A percentile compares a stretch with the other conserved stretches of the same genome.
Evolutionary conservation across 1,140 invertebrate genomes (phyloP).

Genomic region (Plutomurus gul): DNA sequence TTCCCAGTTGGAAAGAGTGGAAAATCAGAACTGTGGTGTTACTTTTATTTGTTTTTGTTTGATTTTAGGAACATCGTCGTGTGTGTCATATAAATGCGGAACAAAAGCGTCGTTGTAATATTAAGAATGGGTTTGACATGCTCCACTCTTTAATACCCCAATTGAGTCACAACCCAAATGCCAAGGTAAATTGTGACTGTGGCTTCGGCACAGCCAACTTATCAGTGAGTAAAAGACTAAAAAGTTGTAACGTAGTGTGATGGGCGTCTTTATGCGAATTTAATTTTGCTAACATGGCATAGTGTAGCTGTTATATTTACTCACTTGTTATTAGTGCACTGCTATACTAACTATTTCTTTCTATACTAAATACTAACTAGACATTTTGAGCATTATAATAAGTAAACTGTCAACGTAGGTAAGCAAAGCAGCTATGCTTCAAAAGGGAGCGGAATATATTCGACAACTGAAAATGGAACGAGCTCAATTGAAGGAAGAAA

Average conservation of each 20-base stretch:
- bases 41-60: neutral
- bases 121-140: conserved; percentile 96
- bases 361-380: neutral
- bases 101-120: conserved; percentile 95
- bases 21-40: neutral
- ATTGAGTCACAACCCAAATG: conserved; percentile 84
- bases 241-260: conserved; percentile 2
- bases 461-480: conserved; percentile 84
- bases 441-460: conserved; percentile 96
- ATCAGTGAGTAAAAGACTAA: conserved; percentile 36
- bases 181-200: conserved; percentile 68
- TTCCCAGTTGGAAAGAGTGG: neutral
- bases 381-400: too few relatives aligned
- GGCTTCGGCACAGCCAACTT: conserved; percentile 16
- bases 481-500: conserved; percentile 85
- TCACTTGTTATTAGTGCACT: too few relatives aligned
- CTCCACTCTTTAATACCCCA: conserved; percentile 92
- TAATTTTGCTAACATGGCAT: too few relatives aligned
- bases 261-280: too few relatives aligned
- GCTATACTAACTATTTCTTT: neutral
- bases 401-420: conserved; percentile 62
- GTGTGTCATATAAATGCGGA: conserved; percentile 94
- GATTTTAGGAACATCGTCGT: conserved; percentile 68
- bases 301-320: too few relatives aligned
- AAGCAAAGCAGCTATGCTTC: conserved; percentile 94